Conservation (phyloP, 2,797 vertebrate species). For the Siniperca undulata region DNA sequence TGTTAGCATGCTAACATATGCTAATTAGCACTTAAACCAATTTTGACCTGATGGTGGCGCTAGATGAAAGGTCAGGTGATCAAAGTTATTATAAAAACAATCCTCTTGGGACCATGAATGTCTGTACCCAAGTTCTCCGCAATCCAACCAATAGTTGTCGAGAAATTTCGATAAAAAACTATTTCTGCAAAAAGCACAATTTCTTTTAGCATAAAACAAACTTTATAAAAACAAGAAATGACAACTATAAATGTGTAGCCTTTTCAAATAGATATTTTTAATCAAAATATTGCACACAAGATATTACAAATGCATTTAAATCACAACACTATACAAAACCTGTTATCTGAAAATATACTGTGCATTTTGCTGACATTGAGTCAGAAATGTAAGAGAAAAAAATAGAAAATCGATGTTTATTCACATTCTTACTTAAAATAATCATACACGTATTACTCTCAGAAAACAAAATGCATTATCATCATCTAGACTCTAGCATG, state of each 20-base stretch:
- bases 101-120: neutral
- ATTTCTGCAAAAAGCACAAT: too few species aligned
- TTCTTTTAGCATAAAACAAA: neutral
- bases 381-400: neutral
- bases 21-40: too few species aligned
- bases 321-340: neutral
- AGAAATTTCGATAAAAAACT: too few species aligned
- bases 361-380: neutral
- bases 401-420: neutral
- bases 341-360: neutral
- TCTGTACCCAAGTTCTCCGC: too few species aligned
- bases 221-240: neutral
- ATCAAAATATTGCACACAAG: conserved; percentile 8
- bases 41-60: neutral
- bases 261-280: conserved; percentile 25
- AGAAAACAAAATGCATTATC: neutral
- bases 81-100: neutral
- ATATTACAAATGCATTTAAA: conserved; percentile 1
- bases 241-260: neutral
- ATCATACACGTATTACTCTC: neutral
- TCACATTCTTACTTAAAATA: conserved; percentile 20
- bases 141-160: too few species aligned
- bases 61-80: too few species aligned
- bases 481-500: neutral
- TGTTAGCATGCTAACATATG: too few species aligned